Base-by-base conservation (phyloP, 53 echinoderm and acorn worm genomes). In the Holothuria scabra region DNA sequence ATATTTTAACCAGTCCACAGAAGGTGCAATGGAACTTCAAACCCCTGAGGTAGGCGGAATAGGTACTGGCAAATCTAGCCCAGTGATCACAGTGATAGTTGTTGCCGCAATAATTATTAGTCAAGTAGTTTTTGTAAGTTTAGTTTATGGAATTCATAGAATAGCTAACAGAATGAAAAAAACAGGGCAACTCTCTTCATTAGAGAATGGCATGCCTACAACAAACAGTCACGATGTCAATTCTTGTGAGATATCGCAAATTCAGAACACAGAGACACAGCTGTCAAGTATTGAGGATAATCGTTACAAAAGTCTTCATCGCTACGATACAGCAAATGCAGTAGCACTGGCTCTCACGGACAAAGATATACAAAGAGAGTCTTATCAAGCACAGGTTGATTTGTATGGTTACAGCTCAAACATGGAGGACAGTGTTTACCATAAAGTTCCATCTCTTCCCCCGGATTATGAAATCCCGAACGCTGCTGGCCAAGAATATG, bases 161-260 rank as follows among this genome's bases (percentile, higher is more conserved):
- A 12, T 78, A 18, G 58, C 78, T 14, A 78, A 78, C 31, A 78
- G 78, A 30, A 78, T 78, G 78, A 78, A 20, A 29, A 78, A 78
- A 31, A 18, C 56, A 46, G 28, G 21, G 26, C 24, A 32, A 3
- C 14, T 49, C 31, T 55, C 78, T 16, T 59, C 57, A 5, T 16
- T 78, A 56, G 78, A 78, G 58, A 32, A 58, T 5, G 58, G 78
- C 1, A 26, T 78, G 12, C 26, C 6, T 10, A 58, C 13, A 19
- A 64, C 30, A 30, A 64, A 22, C 14, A 12, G 12, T 13, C 14
- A 23, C 18, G 31, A 2, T 19, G 70, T 44, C 22, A 18, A 37
- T 35, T 78, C 78, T 11, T 21, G 32, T 30, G 46, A 41, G 11
- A 19, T 26, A 13, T 5, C 25, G 13, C 48, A 31, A 7, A 41